Evolutionary conservation across 2,888 invertebrate genomes (phyloP).

Genomic region (Morinoia aosen): DNA sequence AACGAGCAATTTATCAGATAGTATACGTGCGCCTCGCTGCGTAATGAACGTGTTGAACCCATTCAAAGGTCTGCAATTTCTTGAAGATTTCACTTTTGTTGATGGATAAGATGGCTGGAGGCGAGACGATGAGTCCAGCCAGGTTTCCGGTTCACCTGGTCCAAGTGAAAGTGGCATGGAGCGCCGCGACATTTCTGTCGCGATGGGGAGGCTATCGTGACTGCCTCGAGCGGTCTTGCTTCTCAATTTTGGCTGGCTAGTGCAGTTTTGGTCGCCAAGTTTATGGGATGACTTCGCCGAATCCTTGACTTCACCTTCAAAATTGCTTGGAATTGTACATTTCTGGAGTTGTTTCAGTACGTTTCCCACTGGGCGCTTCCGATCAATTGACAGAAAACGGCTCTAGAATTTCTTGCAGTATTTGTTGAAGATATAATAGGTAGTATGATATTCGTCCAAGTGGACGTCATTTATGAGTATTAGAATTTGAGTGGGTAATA

Average conservation of each 20-base stretch:
- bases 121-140: neutral
- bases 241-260: neutral
- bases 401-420: neutral
- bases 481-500: neutral
- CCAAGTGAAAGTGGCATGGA: conserved; percentile 37
- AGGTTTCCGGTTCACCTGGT: conserved; percentile 21
- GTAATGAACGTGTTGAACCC: too few species aligned
- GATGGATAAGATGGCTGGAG: neutral
- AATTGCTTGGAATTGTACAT: neutral
- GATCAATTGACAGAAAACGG: neutral
- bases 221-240: conserved; percentile 6
- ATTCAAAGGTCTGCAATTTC: too few species aligned
- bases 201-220: neutral
- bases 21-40: too few species aligned
- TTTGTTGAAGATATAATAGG: neutral
- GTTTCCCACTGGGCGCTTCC: neutral
- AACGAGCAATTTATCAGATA: too few species aligned
- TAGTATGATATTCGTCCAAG: neutral
- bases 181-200: neutral
- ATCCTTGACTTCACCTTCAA: neutral
- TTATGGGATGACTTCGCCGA: neutral
- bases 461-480: neutral
- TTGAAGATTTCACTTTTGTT: neutral
- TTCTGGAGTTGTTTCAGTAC: neutral
- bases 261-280: neutral